Conservation (phyloP, 2,888 invertebrate species). For the Nomada ruficornis region DNA sequence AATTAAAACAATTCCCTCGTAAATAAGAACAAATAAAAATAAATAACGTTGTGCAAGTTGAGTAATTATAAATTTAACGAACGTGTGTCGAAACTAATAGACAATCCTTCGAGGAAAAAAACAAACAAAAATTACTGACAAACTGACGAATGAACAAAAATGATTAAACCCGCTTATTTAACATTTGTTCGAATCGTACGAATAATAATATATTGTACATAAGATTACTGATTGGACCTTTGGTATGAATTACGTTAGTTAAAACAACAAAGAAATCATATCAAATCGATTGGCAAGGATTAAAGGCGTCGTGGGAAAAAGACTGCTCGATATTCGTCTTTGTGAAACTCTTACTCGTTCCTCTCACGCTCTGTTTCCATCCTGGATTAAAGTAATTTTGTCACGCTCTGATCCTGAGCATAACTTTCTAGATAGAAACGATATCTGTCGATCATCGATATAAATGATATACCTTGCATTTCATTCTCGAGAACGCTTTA, state of each 20-base stretch:
- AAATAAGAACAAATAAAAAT: neutral
- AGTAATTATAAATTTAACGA: constrained; percentile 31
- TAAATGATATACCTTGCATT: constrained; percentile 5
- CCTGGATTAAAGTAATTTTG: constrained; percentile 75
- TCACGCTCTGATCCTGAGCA: constrained; percentile 76
- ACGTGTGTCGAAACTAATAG: constrained; percentile 41
- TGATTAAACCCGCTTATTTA: constrained; percentile 42
- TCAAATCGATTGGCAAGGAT: constrained; percentile 1
- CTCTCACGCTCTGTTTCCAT: constrained; percentile 76
- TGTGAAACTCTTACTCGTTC: constrained; percentile 76
- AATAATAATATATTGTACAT: constrained; percentile 32
- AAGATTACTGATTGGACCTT: neutral
- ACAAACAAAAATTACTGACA: neutral
- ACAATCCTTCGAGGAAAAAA: constrained; percentile 1
- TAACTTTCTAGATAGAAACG: constrained; percentile 78
- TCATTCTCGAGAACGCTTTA: neutral
- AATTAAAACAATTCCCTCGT: no score
- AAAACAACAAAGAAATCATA: neutral
- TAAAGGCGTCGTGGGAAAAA: constrained; percentile 29
- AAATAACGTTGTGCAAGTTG: neutral
- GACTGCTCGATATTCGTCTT: constrained; percentile 71
- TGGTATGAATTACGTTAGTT: constrained; percentile 6
- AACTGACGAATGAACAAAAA: constrained; percentile 11
- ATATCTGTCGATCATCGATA: constrained; percentile 54
- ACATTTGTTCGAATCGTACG: constrained; percentile 34